phyloP scores from a whole-genome alignment of 37 sponge, comb jelly and placozoan genomes.

The Cliona cf. orientalis region DNA sequence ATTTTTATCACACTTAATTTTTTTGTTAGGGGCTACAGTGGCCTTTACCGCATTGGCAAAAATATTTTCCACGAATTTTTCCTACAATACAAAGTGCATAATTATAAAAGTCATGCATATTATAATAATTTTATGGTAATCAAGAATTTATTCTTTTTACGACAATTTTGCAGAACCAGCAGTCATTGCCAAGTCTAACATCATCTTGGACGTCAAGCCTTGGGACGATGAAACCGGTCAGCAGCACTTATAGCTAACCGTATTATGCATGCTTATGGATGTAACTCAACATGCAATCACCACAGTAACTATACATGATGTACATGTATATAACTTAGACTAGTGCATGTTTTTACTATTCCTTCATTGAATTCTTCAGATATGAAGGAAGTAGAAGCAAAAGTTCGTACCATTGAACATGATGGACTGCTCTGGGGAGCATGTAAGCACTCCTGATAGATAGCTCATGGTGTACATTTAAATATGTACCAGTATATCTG shows the following conservation, averaged over 20 bases:
- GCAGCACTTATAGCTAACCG: not conserved
- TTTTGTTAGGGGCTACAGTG: too few species aligned
- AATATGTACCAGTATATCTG: too few species aligned
- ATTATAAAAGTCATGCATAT: too few species aligned
- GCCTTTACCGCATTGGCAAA: too few species aligned
- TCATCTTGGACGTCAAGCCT: conserved; percentile 89
- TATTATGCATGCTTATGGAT: not conserved
- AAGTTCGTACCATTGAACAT: not conserved
- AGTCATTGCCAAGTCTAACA: conserved; percentile 83
- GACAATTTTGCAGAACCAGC: not conserved
- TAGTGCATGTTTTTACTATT: not conserved
- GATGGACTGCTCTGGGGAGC: conserved; percentile 47
- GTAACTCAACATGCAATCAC: not conserved
- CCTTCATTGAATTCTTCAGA: not conserved
- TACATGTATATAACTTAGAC: not conserved
- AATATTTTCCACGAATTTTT: too few species aligned
- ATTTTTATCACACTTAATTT: too few species aligned
- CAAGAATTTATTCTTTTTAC: not conserved
- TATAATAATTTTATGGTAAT: not conserved
- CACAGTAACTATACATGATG: not conserved
- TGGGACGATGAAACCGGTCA: conserved; percentile 93
- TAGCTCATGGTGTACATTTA: too few species aligned
- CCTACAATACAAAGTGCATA: too few species aligned
- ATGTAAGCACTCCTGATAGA: conserved; percentile 44
- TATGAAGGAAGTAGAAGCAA: not conserved